phyloP scores from a whole-genome alignment of 2,797 vertebrate genomes.

The Eutrigla gurnardus region DNA sequence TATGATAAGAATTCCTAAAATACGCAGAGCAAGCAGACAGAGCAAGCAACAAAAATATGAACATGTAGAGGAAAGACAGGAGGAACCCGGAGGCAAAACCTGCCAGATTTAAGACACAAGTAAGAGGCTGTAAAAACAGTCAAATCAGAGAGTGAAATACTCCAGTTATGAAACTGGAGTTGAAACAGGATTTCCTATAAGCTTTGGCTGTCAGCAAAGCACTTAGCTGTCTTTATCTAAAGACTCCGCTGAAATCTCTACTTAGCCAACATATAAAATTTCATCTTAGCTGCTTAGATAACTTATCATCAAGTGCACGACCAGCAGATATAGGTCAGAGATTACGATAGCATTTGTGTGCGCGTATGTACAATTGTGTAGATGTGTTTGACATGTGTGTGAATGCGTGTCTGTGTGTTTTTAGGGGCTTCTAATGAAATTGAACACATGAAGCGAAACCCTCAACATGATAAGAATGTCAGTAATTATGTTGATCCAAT shows the following conservation, averaged over 20 bases:
- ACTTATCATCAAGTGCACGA: constrained; percentile 15
- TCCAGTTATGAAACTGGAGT: constrained; percentile 54
- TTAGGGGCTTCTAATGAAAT: constrained; percentile 12
- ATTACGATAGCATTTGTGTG: constrained; percentile 19
- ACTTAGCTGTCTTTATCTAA: constrained; percentile 47
- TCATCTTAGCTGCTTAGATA: constrained; percentile 22
- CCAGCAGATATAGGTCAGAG: constrained; percentile 9
- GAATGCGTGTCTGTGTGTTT: constrained; percentile 26
- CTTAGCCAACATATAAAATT: constrained; percentile 24
- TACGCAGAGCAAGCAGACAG: constrained; percentile 7
- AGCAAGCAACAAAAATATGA: constrained; percentile 37
- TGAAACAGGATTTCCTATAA: constrained; percentile 49
- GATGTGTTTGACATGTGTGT: constrained; percentile 10
- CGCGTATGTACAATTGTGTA: neutral
- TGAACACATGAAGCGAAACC: constrained; percentile 55
- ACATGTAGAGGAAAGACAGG: constrained; percentile 26
- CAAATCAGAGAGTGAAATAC: constrained; percentile 41
- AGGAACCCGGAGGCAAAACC: neutral
- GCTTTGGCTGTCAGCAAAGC: constrained; percentile 46
- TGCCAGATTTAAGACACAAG: constrained; percentile 28
- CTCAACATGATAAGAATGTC: constrained; percentile 71
- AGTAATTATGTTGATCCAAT: constrained; percentile 80
- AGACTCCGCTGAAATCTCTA: constrained; percentile 20
- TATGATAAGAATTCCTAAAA: constrained; percentile 14
- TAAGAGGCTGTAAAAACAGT: constrained; percentile 55